Evolutionary conservation across 2,888 invertebrate species (phyloP).

Genomic region (Dasypogon diadema): DNA sequence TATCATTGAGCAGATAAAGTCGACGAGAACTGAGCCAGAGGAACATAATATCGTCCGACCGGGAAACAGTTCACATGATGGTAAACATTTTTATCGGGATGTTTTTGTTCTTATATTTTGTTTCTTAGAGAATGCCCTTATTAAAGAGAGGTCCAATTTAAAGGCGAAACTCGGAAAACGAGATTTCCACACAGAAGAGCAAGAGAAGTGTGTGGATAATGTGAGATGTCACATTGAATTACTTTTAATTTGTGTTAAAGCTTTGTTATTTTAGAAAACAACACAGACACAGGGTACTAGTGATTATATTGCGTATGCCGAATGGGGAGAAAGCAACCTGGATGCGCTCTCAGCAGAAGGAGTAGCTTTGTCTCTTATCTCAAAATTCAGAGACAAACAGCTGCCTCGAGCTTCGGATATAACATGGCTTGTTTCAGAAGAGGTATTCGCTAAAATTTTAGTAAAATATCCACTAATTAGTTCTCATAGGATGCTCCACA

Average conservation of each 20-base stretch:
- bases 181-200: too few species aligned
- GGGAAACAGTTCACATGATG: too few species aligned
- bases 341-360: slow-evolving; percentile 80
- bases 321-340: slow-evolving; percentile 63
- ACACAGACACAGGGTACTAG: not conserved
- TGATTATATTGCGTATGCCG: slow-evolving; percentile 62
- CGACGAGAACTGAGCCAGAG: slow-evolving; percentile 68
- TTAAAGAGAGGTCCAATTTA: too few species aligned
- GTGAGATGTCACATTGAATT: not conserved
- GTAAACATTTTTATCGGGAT: too few species aligned
- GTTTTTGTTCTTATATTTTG: too few species aligned
- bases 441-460: slow-evolving; percentile 53
- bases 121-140: too few species aligned
- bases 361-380: slow-evolving; percentile 81
- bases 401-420: slow-evolving; percentile 82
- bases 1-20: slow-evolving; percentile 82
- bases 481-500: slow-evolving; percentile 77
- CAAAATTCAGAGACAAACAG: slow-evolving; percentile 81
- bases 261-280: not conserved
- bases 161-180: too few species aligned
- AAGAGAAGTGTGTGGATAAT: not conserved
- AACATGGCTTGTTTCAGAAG: slow-evolving; percentile 83
- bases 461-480: not conserved
- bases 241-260: too few species aligned
- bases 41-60: too few species aligned